Conservation (phyloP, 2,797 vertebrate genomes). For the Gambusia yucatana region DNA sequence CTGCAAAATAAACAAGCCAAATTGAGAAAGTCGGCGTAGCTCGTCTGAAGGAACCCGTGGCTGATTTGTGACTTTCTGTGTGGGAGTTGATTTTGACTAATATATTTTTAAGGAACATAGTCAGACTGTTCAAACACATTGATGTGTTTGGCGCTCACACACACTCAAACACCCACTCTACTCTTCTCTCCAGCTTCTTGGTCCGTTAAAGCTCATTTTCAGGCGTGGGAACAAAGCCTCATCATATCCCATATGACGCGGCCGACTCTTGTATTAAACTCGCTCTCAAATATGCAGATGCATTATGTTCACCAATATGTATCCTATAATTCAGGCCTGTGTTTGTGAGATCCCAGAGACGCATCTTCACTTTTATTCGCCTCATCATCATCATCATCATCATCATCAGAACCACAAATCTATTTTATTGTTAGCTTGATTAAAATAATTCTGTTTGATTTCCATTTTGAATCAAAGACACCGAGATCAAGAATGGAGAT, state of each 20-base stretch:
- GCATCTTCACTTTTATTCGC: background rate
- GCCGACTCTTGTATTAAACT: constrained; percentile 42
- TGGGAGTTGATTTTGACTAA: constrained; percentile 15
- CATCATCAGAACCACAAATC: rapidly evolving
- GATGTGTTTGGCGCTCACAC: constrained; percentile 13
- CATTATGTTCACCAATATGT: constrained; percentile 1
- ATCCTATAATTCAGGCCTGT: background rate
- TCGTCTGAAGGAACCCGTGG: background rate
- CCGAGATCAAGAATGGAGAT: background rate
- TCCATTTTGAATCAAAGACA: constrained; percentile 8
- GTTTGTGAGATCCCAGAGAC: background rate
- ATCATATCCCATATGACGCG: constrained; percentile 53
- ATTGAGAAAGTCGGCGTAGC: background rate
- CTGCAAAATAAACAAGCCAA: background rate
- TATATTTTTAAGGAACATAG: constrained; percentile 16
- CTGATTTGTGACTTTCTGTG: background rate
- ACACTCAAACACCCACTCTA: constrained; percentile 45
- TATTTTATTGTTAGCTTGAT: too few relatives aligned
- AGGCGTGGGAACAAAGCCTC: constrained; percentile 66
- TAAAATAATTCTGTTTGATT: constrained; percentile 2
- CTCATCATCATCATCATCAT: rapidly evolving
- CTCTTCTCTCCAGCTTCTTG: constrained; percentile 50
- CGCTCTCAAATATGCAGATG: constrained; percentile 21
- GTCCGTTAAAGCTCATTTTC: constrained; percentile 53
- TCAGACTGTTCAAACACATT: constrained; percentile 4